Evolutionary conservation across 2,888 invertebrate genomes (phyloP), one percentile per base, ranked within the genome.

Genomic region (Syritta pipiens): DNA sequence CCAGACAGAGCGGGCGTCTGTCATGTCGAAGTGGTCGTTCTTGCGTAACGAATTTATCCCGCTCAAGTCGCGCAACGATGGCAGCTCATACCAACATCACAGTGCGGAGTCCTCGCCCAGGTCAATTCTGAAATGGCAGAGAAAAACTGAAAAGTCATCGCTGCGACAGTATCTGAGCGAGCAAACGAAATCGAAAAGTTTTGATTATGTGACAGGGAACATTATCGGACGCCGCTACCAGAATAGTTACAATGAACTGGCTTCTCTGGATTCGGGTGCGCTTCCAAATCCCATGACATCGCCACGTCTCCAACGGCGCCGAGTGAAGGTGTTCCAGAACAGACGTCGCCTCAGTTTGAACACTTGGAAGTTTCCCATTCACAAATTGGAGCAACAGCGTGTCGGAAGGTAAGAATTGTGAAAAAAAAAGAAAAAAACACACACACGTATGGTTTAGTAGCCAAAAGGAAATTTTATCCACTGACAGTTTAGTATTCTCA

Each of bases 21-120:
- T 51, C 30, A 84, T 84, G 83, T 83, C 83, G 14, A 83, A 83
- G 79, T 84, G 84, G 84, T 81, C 81, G 9, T 77, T 83, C 63
- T 51, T 83, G 48, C 82, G 81, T 12, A 75, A 76, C 35, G 83
- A 83, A 81, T 81, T 83, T n/a, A 65, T 83, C 37, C 77, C 83
- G 1, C 17, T 69, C 1, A 65, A 68, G 19, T 49, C 46, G n/a
- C 28, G 44, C 10, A 42, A 49, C 1, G 44, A 62, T 5, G 37
- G 40, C 1, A 20, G 20, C 20, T 57, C 42, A 26, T 30, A 24
- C 6, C 60, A 63, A 10, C 69, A 69, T 10, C 69, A 51, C 5
- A 63, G 48, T n/a, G 59, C 65, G 1, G 77, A 77, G 9, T 65
- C 72, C 10, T 77, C 77, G 20, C 71, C 65, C 3, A 46, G 40